A percentile compares a stretch with the other conserved stretches of the same genome.
phyloP scores from a whole-genome alignment of 92 coral and sea anemone genomes.

The Heliopora coerulea region DNA sequence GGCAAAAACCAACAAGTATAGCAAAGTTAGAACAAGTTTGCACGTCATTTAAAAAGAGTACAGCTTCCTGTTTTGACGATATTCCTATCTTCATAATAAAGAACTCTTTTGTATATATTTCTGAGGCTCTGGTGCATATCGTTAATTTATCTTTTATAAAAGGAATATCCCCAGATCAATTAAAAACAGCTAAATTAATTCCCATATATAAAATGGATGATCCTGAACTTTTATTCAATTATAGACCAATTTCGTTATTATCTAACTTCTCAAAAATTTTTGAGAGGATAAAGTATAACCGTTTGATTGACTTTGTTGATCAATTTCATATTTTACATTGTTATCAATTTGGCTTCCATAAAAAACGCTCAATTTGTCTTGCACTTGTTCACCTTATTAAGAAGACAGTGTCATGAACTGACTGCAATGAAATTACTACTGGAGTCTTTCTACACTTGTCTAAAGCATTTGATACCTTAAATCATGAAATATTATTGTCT shows the following conservation, averaged over 20 bases:
- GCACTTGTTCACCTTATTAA: slow-evolving; percentile 15
- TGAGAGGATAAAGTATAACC: slow-evolving; percentile 24
- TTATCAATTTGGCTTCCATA: slow-evolving; percentile 39
- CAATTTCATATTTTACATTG: slow-evolving; percentile 6
- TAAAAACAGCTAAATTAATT: slow-evolving; percentile 39
- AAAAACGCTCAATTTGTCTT: slow-evolving; percentile 1
- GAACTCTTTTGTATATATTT: background rate
- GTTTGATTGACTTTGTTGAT: background rate
- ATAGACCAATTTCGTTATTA: slow-evolving; percentile 48
- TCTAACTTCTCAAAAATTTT: slow-evolving; percentile 41
- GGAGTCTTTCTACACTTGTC: slow-evolving; percentile 52
- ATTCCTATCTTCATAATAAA: slow-evolving; percentile 37
- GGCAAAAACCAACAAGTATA: slow-evolving; percentile 14
- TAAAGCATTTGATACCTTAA: slow-evolving; percentile 50
- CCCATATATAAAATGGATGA: slow-evolving; percentile 31
- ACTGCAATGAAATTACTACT: slow-evolving; percentile 40
- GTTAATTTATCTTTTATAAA: slow-evolving; percentile 17
- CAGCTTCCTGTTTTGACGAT: slow-evolving; percentile 42
- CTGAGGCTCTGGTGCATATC: slow-evolving; percentile 8
- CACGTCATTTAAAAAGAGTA: slow-evolving; percentile 25
- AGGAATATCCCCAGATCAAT: slow-evolving; percentile 27
- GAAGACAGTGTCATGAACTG: slow-evolving; percentile 42
- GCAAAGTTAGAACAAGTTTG: slow-evolving; percentile 20
- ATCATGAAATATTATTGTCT: slow-evolving; percentile 25
- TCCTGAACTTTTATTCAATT: slow-evolving; percentile 33